Base-by-base conservation (phyloP, 2,888 invertebrate genomes). In the Hemicrepidius hirtus region DNA sequence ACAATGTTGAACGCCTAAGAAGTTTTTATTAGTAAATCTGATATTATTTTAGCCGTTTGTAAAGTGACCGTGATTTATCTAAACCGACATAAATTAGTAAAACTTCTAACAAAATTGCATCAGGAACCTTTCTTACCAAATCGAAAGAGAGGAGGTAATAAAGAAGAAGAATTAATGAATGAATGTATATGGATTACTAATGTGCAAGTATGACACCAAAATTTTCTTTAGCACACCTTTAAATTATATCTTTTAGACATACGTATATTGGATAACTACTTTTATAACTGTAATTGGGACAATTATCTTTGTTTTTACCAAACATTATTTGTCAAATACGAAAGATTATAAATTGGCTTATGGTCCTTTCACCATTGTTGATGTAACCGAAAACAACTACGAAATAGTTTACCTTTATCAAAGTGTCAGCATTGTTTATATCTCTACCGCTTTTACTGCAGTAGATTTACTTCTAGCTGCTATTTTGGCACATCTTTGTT, bases 401-500 rank as follows among this genome's bases (percentile, higher is more conserved):
- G 63, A 24, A 24, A 24, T 24, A 24, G 5, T 5, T 2, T 24
- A 24, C 5, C 3, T 5, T 24, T 24, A 24, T 21, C 75, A 75
- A 55, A 53, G 46, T 18, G 20, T 66, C 12, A 24, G 57, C 18
- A 63, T 75, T 50, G 44, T 32, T 10, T 18, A 50, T 21, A 24
- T 66, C 16, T 59, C 66, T 16, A n/a, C 12, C 16, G 37, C 44
- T 44, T 69, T 70, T 20, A 67, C 57, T 13, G 53, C 74, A 9
- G 41, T 55, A 10, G 76, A 76, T 65, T 59, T 74, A 49, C n/a
- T 72, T 9, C 64, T 76, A 3, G 69, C 62, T 20, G 57, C 68
- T n/a, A 64, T 70, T 32, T 64, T 76, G 40, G 74, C 67, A 12
- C 74, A 76, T 21, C 32, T 74, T 1, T 70, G 66, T 35, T 69